Evolutionary conservation across 2,797 vertebrate species (phyloP).

Genomic region (Pteropus rufus): DNA sequence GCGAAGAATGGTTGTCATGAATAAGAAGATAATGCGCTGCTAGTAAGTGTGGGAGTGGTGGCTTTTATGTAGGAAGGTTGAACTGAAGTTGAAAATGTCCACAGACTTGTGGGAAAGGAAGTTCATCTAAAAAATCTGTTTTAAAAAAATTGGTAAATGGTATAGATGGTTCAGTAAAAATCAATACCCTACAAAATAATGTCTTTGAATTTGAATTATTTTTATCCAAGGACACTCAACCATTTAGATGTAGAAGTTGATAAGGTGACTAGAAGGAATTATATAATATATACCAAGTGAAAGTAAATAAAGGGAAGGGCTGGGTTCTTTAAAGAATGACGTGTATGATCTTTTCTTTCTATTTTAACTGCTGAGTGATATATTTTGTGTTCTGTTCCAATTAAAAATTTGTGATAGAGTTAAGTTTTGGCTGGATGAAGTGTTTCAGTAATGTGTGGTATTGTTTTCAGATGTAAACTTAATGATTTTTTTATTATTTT

Average conservation of each 20-base stretch:
- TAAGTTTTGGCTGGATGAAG: constrained; percentile 9
- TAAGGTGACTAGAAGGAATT: constrained; percentile 19
- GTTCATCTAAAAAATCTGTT: not conserved
- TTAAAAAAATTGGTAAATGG: not conserved
- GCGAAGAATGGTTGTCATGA: not conserved
- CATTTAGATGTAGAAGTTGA: not conserved
- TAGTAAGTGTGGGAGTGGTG: not conserved
- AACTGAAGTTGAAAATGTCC: not conserved
- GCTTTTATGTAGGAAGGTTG: not conserved
- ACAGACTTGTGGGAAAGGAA: not conserved
- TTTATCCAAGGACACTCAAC: not conserved
- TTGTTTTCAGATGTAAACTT: constrained; percentile 8
- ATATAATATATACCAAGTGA: not conserved
- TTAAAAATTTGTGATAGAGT: not conserved
- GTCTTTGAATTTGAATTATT: not conserved
- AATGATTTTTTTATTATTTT: not conserved
- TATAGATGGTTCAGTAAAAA: not conserved
- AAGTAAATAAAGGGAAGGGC: not conserved
- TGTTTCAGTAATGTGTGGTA: not conserved
- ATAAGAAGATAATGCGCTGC: not conserved
- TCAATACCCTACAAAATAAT: not conserved
- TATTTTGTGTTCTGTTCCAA: not conserved
- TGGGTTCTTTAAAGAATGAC: not conserved
- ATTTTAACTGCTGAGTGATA: not conserved
- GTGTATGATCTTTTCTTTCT: not conserved